Conservation (phyloP, 2,113 vertebrate genomes). For the Engystomops pustulosus region DNA sequence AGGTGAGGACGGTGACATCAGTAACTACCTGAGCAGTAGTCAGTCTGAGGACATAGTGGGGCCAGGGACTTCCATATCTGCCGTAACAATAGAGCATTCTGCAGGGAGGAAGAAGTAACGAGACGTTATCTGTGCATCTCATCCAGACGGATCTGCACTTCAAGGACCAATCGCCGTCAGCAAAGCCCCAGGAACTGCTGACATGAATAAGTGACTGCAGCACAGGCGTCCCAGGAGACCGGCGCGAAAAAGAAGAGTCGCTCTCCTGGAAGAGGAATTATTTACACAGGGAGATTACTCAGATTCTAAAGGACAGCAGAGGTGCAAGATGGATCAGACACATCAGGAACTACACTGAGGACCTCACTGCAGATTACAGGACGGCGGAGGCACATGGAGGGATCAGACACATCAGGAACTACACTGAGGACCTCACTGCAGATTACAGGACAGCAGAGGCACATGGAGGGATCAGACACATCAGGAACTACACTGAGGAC, state of each 20-base stretch:
- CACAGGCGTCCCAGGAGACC: constrained; percentile 18
- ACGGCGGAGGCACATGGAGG: no score
- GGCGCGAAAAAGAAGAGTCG: neutral
- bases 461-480: no score
- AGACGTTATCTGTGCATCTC: constrained; percentile 7
- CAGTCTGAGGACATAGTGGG: no score
- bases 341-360: constrained; percentile 26
- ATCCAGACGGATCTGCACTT: constrained; percentile 26
- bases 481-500: no score
- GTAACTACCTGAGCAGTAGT: no score
- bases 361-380: constrained; percentile 14
- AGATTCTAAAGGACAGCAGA: constrained; percentile 24
- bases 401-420: no score
- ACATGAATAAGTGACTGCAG: constrained; percentile 9
- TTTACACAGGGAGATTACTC: constrained; percentile 15
- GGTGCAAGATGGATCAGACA: neutral
- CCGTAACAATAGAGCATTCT: no score
- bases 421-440: no score
- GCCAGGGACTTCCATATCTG: no score
- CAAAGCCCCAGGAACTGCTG: constrained; percentile 16
- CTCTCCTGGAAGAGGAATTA: neutral
- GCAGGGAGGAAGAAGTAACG: neutral
- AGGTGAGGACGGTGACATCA: no score
- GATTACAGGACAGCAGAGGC: no score
- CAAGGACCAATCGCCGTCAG: constrained; percentile 30